Conservation (phyloP, 2,888 invertebrate species). For the Pachydiplax longipennis region DNA sequence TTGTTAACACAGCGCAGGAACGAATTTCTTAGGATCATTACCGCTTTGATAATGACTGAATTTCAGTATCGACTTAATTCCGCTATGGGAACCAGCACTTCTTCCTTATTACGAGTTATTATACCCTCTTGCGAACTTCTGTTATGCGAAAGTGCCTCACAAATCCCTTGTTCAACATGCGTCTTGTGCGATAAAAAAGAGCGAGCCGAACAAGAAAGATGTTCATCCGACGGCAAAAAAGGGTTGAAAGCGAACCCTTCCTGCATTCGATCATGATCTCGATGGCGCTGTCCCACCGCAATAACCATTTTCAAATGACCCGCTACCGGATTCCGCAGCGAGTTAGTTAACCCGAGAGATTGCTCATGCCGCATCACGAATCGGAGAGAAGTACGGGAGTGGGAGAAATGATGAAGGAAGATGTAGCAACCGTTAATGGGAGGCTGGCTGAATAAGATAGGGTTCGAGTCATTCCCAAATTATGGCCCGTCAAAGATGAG, state of each 20-base stretch:
- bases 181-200: neutral
- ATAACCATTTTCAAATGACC: slow-evolving; percentile 2
- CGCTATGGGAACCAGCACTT: neutral
- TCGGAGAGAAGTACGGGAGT: neutral
- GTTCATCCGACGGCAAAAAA: neutral
- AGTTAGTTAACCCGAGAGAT: slow-evolving; percentile 13
- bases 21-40: neutral
- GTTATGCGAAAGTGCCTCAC: neutral
- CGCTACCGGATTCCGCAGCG: neutral
- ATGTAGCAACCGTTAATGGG: neutral
- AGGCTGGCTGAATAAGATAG: neutral
- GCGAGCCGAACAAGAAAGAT: slow-evolving; percentile 2
- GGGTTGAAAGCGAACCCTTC: neutral
- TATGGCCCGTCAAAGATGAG: neutral
- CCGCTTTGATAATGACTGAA: neutral
- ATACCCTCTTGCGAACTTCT: neutral
- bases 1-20: too few species aligned
- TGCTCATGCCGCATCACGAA: neutral
- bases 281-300: neutral
- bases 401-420: neutral
- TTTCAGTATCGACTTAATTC: neutral
- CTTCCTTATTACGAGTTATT: neutral
- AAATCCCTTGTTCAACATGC: neutral
- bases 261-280: neutral
- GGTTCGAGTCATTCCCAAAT: neutral